These are phyloP conservation scores for Anagrus nilaparvatae DNA, from an alignment of 1,140 invertebrate species.

Conservation along the genomic window DNA sequence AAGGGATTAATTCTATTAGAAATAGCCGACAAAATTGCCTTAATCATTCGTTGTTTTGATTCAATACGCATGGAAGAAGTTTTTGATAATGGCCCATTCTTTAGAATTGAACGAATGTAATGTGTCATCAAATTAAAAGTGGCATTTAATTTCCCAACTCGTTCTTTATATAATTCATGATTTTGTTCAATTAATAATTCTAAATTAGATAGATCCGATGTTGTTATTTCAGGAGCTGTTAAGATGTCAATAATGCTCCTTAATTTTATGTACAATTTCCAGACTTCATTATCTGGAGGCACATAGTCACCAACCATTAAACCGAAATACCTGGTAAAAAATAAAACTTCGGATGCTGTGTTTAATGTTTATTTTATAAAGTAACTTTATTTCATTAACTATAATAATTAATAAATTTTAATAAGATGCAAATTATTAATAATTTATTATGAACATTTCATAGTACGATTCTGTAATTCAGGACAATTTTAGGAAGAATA, in stretches of 20 bases:
- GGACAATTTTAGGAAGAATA: too few relatives aligned
- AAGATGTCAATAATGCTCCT: background rate
- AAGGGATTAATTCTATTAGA: constrained; percentile 10
- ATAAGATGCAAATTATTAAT: too few relatives aligned
- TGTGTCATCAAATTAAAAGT: constrained; percentile 15
- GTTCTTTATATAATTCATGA: constrained; percentile 11
- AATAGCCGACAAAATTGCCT: constrained; percentile 10
- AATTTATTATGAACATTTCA: too few relatives aligned
- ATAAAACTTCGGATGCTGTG: background rate
- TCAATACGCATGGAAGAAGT: constrained; percentile 15
- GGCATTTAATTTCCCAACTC: constrained; percentile 12
- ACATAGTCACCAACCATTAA: background rate
- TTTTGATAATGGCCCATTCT: constrained; percentile 14
- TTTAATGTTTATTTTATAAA: too few relatives aligned
- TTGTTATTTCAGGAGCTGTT: background rate
- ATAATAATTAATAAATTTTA: too few relatives aligned
- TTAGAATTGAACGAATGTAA: constrained; percentile 10
- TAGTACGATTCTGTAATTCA: too few relatives aligned
- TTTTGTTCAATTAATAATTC: constrained; percentile 13
- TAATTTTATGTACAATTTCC: background rate
- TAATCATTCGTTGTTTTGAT: constrained; percentile 13
- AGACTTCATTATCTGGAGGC: background rate
- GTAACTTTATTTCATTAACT: too few relatives aligned
- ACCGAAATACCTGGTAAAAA: constrained; percentile 1
- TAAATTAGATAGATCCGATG: background rate